These are phyloP conservation scores for Pygoscelis adeliae DNA, from an alignment of 2,113 vertebrate species.

Conservation along the genomic window DNA sequence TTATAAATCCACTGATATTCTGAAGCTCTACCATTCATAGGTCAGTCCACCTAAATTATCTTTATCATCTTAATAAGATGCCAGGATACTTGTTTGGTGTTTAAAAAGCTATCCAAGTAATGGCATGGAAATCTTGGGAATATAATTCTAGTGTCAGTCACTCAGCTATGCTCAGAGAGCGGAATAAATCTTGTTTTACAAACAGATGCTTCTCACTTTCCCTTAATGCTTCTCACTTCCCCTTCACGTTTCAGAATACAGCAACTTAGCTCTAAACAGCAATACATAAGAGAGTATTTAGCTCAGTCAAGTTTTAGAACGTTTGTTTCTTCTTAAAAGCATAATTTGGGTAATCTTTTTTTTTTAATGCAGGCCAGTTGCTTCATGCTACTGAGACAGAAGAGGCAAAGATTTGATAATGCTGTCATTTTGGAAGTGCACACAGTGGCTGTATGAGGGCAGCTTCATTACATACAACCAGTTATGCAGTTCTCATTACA, in stretches of 20 bases:
- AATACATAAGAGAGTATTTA: neutral
- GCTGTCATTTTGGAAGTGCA: neutral
- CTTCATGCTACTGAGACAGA: neutral
- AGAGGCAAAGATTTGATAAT: neutral
- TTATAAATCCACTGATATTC: neutral
- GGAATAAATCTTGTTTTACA: neutral
- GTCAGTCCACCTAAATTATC: neutral
- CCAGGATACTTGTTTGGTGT: neutral
- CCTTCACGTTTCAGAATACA: neutral
- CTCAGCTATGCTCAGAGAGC: neutral
- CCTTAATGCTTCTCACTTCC: neutral
- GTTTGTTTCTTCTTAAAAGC: conserved; percentile 19
- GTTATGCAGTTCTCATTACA: neutral
- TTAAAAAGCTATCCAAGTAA: neutral
- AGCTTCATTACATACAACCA: neutral
- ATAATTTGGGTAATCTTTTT: neutral
- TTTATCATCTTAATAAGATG: neutral
- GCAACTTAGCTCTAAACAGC: neutral
- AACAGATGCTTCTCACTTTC: neutral
- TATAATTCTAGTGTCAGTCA: neutral
- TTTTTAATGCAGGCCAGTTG: neutral
- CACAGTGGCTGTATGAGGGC: neutral
- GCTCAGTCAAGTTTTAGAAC: conserved; percentile 9
- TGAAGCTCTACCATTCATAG: neutral
- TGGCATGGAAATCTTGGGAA: neutral